Evolutionary conservation across 2,797 vertebrate genomes (phyloP).

Genomic region (Myripristis jacobus): DNA sequence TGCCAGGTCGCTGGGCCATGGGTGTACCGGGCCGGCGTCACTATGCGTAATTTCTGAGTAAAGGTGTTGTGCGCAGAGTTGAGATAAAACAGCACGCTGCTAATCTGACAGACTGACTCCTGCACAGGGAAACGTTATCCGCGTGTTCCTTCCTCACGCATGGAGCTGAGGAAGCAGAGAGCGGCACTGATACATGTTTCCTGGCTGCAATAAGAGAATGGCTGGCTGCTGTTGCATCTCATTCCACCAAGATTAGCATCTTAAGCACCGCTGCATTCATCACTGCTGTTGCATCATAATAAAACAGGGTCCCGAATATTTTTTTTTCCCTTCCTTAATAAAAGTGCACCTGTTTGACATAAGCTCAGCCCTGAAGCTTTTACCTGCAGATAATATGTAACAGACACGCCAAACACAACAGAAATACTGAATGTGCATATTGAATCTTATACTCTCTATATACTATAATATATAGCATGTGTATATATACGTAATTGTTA

Average conservation of each 20-base stretch:
- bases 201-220: slow-evolving; percentile 68
- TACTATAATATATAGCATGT: no score
- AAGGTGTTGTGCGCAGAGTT: slow-evolving; percentile 47
- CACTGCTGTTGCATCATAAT: slow-evolving; percentile 68
- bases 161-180: slow-evolving; percentile 38
- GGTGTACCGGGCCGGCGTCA: slow-evolving; percentile 47
- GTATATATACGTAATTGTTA: no score
- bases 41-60: slow-evolving; percentile 65
- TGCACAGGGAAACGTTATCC: slow-evolving; percentile 54
- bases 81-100: slow-evolving; percentile 69
- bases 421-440: neutral
- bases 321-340: slow-evolving; percentile 32
- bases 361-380: slow-evolving; percentile 19
- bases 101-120: slow-evolving; percentile 68
- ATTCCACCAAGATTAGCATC: slow-evolving; percentile 79
- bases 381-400: slow-evolving; percentile 17
- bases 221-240: slow-evolving; percentile 68
- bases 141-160: slow-evolving; percentile 31
- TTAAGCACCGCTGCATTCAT: slow-evolving; percentile 74
- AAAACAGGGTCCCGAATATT: slow-evolving; percentile 43
- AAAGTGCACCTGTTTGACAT: slow-evolving; percentile 71
- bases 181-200: slow-evolving; percentile 67
- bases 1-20: slow-evolving; percentile 66
- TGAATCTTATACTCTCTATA: no score
- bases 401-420: neutral